A percentile compares a stretch with the other conserved stretches of the same genome.
phyloP scores from a whole-genome alignment of 2,888 invertebrate genomes.

The Drosophila limbata region DNA sequence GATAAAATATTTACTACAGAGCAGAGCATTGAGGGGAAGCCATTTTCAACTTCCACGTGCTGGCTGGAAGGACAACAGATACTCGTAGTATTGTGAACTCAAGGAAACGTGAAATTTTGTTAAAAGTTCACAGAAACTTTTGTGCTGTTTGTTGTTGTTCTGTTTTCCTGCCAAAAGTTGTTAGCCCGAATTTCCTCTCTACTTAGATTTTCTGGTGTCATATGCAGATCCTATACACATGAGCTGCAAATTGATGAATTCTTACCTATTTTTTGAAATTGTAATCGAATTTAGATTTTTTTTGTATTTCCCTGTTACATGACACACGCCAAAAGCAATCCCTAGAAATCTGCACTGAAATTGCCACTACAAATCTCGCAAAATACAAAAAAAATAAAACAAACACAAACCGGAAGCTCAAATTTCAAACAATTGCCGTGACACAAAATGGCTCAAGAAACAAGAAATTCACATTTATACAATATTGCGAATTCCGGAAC shows the following conservation, averaged over 20 bases:
- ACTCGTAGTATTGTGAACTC: slow-evolving; percentile 44
- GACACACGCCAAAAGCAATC: slow-evolving; percentile 70
- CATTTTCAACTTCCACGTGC: slow-evolving; percentile 30
- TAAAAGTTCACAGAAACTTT: slow-evolving; percentile 71
- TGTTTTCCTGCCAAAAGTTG: slow-evolving; percentile 41
- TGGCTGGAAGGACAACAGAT: slow-evolving; percentile 10
- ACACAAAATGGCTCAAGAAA: slow-evolving; percentile 41
- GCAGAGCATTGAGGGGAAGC: slow-evolving; percentile 6
- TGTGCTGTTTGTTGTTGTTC: slow-evolving; percentile 20
- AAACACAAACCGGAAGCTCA: slow-evolving; percentile 61
- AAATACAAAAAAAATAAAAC: no score
- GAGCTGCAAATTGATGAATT: background rate
- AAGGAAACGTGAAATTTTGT: slow-evolving; percentile 74
- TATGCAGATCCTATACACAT: slow-evolving; percentile 51
- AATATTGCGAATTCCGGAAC: slow-evolving; percentile 75
- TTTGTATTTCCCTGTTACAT: slow-evolving; percentile 51
- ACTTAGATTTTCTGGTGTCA: slow-evolving; percentile 58
- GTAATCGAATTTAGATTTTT: slow-evolving; percentile 12
- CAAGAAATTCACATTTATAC: slow-evolving; percentile 59
- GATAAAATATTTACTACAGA: slow-evolving; percentile 22
- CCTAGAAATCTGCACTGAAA: slow-evolving; percentile 41
- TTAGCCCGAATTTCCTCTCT: slow-evolving; percentile 38
- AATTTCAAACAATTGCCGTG: slow-evolving; percentile 73
- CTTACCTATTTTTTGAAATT: slow-evolving; percentile 6
- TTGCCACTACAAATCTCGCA: slow-evolving; percentile 22